These are phyloP conservation scores for Ormyrus labotus DNA, from an alignment of 2,888 invertebrate species.

Conservation along the genomic window DNA sequence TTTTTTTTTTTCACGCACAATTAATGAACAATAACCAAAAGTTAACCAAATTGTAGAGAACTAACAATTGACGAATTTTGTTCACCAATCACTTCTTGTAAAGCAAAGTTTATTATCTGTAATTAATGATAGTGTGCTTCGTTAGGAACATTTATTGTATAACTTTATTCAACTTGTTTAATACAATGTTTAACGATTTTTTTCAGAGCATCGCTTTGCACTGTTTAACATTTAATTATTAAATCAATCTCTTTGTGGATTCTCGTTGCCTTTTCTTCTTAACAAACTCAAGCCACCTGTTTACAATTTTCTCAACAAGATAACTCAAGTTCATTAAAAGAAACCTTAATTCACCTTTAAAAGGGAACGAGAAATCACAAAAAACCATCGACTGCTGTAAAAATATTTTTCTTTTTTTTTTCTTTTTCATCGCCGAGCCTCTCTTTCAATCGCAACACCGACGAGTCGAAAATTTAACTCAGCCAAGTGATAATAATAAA, in stretches of 20 bases:
- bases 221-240: conserved; percentile 39
- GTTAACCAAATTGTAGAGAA: conserved; percentile 53
- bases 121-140: conserved; percentile 53
- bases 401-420: no score
- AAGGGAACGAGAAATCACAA: background rate
- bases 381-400: conserved; percentile 22
- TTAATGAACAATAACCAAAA: conserved; percentile 48
- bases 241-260: conserved; percentile 24
- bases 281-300: background rate
- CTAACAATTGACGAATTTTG: conserved; percentile 48
- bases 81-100: conserved; percentile 37
- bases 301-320: background rate
- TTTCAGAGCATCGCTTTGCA: conserved; percentile 53
- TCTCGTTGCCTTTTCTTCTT: conserved; percentile 20
- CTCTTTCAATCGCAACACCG: no score
- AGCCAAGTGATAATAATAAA: no score
- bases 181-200: conserved; percentile 42
- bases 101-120: conserved; percentile 42
- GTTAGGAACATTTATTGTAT: conserved; percentile 37
- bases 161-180: conserved; percentile 39
- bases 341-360: no score
- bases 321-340: no score
- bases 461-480: no score
- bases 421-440: no score
- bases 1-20: conserved; percentile 8